These are phyloP conservation scores for Cryptotermes secundus DNA, from an alignment of 1,140 invertebrate genomes.

Conservation along the genomic window DNA sequence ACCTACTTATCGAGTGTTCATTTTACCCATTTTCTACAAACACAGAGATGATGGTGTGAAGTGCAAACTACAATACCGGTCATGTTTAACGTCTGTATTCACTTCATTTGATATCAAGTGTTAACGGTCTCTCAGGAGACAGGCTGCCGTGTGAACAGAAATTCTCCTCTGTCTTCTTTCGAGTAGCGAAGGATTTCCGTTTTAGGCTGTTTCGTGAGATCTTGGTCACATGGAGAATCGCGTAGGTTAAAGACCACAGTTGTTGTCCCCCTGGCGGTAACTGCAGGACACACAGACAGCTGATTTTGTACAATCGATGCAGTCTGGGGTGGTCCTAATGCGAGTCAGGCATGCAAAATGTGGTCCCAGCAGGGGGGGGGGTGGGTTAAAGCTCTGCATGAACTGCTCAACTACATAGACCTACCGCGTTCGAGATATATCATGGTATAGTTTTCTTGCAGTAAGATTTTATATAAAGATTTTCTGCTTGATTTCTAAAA, in stretches of 20 bases:
- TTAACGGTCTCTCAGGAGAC: neutral
- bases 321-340: slow-evolving; percentile 23
- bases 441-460: no score
- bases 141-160: neutral
- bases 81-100: neutral
- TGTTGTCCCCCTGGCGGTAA: neutral
- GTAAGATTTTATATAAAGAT: no score
- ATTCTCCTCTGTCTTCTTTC: neutral
- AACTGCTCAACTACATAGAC: neutral
- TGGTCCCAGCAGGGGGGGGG: neutral
- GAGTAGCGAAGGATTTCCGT: neutral
- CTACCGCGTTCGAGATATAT: no score
- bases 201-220: neutral
- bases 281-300: neutral
- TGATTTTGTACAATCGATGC: slow-evolving; percentile 12
- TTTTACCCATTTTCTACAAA: no score
- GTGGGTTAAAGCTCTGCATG: no score
- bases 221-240: neutral
- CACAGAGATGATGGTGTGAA: no score
- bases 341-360: slow-evolving; percentile 1
- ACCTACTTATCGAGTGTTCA: no score
- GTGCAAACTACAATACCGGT: no score
- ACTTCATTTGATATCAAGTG: neutral
- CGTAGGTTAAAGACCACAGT: neutral
- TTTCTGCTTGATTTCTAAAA: no score